Conservation (phyloP, 2,113 vertebrate species). For the Nyctereutes procyonoides region DNA sequence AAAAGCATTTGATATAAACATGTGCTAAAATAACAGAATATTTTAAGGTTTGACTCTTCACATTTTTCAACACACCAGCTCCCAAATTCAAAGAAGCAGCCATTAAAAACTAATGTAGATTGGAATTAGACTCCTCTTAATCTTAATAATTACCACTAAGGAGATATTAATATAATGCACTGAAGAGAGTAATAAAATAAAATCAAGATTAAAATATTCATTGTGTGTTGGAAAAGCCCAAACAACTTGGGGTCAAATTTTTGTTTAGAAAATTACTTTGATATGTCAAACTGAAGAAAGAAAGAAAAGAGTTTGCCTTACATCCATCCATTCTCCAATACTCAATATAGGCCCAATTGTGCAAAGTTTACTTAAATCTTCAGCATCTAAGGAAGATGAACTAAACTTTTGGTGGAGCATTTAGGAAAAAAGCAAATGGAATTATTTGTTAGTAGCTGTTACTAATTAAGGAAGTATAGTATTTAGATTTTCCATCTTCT, state of each 20-base stretch:
- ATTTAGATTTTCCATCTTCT: constrained; percentile 35
- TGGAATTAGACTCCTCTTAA: constrained; percentile 34
- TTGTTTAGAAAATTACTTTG: constrained; percentile 59
- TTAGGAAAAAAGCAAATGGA: constrained; percentile 28
- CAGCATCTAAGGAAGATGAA: neutral
- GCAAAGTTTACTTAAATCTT: neutral
- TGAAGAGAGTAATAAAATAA: neutral
- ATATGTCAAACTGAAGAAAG: constrained; percentile 36
- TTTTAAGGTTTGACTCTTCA: constrained; percentile 39
- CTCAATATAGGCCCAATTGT: neutral
- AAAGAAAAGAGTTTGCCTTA: neutral
- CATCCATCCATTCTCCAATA: neutral
- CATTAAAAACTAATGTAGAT: neutral
- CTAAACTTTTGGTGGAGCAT: neutral
- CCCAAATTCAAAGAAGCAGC: constrained; percentile 34
- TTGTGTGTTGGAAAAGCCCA: constrained; percentile 21
- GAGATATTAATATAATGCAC: constrained; percentile 47
- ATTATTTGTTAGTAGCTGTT: neutral
- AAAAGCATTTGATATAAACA: constrained; percentile 42
- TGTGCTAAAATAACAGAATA: constrained; percentile 4
- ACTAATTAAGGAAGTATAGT: constrained; percentile 19
- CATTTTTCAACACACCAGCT: neutral
- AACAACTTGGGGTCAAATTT: constrained; percentile 24
- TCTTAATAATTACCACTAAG: constrained; percentile 17
- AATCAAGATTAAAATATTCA: constrained; percentile 35